These are phyloP conservation scores for Himalopsyche kuldschensis DNA, from an alignment of 2,888 invertebrate species.

Conservation along the genomic window DNA sequence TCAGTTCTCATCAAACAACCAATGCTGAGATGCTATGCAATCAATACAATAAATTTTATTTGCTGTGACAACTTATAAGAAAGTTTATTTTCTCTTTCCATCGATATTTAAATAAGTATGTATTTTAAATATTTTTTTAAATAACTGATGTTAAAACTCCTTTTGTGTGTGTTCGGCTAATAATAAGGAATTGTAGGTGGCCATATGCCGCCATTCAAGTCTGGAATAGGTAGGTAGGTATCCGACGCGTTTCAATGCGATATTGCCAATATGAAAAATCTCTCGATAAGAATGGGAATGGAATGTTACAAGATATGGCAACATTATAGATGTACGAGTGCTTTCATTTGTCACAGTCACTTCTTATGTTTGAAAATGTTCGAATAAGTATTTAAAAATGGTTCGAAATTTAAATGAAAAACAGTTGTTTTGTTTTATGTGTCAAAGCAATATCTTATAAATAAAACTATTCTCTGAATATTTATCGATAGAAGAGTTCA, in stretches of 20 bases:
- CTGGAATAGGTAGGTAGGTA: constrained; percentile 8
- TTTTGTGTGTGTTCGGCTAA: not conserved
- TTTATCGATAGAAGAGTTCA: too few relatives aligned
- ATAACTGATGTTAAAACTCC: not conserved
- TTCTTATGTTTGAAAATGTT: not conserved
- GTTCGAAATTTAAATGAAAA: not conserved
- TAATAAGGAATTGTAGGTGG: constrained; percentile 23
- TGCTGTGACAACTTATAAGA: too few relatives aligned
- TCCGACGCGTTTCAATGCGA: constrained; percentile 5
- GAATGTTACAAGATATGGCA: constrained; percentile 11
- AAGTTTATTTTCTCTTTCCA: too few relatives aligned
- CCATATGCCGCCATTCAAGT: constrained; percentile 28
- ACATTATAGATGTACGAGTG: not conserved
- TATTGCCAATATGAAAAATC: constrained; percentile 34
- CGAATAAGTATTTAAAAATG: not conserved
- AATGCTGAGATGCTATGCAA: too few relatives aligned
- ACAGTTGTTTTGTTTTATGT: too few relatives aligned
- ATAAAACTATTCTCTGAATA: too few relatives aligned
- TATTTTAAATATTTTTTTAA: too few relatives aligned
- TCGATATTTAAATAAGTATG: too few relatives aligned
- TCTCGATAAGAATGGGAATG: constrained; percentile 19
- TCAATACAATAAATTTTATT: too few relatives aligned
- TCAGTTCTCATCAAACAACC: too few relatives aligned
- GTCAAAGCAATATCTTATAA: too few relatives aligned
- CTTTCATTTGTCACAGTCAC: not conserved